Conservation (phyloP, 2,888 invertebrate species). For the Oligia latruncula region DNA sequence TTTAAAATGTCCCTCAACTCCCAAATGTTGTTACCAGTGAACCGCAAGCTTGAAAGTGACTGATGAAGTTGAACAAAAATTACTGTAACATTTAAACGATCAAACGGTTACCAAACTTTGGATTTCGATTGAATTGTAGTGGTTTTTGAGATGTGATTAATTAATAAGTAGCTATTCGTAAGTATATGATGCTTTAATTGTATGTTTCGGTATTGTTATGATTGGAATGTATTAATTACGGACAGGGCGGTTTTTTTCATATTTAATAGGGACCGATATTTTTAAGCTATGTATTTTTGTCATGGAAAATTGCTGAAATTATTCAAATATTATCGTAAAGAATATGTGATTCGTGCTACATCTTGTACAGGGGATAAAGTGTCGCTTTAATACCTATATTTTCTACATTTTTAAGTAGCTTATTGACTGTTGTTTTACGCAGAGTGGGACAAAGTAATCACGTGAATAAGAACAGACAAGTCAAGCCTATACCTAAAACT, state of each 20-base stretch:
- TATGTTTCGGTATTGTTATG: background rate
- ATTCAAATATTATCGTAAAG: background rate
- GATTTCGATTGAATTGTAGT: conserved; percentile 80
- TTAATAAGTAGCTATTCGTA: conserved; percentile 74
- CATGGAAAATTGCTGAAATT: background rate
- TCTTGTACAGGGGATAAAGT: background rate
- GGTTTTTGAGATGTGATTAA: conserved; percentile 86
- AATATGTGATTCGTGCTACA: background rate
- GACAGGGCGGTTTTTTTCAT: background rate
- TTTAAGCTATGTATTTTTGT: background rate
- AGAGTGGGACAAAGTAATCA: background rate
- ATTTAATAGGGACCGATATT: background rate
- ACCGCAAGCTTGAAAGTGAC: conserved; percentile 77
- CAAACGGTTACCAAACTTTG: conserved; percentile 73
- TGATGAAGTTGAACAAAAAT: conserved; percentile 75
- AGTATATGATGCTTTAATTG: conserved; percentile 59
- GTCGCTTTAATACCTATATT: background rate
- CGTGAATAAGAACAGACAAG: background rate
- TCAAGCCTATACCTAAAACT: background rate
- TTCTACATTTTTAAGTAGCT: background rate
- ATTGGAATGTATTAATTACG: conserved; percentile 9
- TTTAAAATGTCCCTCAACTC: conserved; percentile 81
- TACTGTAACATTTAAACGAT: conserved; percentile 63
- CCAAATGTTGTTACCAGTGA: conserved; percentile 72
- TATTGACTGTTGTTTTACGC: background rate